Conservation (phyloP, 64 coral and sea anemone species). For the Porites lutea region DNA sequence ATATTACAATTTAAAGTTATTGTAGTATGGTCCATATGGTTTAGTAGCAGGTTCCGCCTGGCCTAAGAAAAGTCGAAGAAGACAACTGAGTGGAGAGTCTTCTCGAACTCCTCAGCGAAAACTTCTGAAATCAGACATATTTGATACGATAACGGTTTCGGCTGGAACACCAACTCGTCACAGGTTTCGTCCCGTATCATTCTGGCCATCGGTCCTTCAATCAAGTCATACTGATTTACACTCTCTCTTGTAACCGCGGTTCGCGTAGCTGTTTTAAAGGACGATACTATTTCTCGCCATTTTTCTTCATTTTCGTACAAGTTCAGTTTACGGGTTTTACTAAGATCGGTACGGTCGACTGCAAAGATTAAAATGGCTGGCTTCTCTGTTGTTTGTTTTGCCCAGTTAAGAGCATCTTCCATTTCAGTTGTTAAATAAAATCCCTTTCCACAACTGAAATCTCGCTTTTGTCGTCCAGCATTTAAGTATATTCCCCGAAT, state of each 20-base stretch:
- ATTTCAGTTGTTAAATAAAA: too few species aligned
- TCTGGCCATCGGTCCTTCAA: slow-evolving; percentile 32
- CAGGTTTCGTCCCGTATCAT: background rate
- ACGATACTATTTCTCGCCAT: background rate
- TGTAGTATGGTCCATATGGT: too few species aligned
- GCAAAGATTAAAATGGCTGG: too few species aligned
- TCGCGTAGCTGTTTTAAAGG: background rate
- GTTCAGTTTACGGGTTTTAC: background rate
- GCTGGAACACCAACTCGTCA: background rate
- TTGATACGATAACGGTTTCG: slow-evolving; percentile 22
- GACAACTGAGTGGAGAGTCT: slow-evolving; percentile 12
- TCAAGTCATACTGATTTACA: slow-evolving; percentile 30
- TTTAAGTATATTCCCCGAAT: too few species aligned
- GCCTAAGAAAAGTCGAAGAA: slow-evolving; percentile 12
- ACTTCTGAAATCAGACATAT: slow-evolving; percentile 43
- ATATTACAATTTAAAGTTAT: too few species aligned
- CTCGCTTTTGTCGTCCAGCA: too few species aligned
- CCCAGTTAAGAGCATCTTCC: too few species aligned
- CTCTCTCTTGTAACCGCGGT: background rate
- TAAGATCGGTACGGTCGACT: too few species aligned
- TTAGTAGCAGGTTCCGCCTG: too few species aligned
- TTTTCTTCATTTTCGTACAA: background rate
- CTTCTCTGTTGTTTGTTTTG: too few species aligned
- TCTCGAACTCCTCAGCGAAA: slow-evolving; percentile 12
- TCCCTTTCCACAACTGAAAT: too few species aligned